A percentile compares a stretch with the other conserved stretches of the same genome.
These are phyloP conservation scores for Lucilia cuprina DNA, from an alignment of 1,140 invertebrate genomes.

Conservation along the genomic window DNA sequence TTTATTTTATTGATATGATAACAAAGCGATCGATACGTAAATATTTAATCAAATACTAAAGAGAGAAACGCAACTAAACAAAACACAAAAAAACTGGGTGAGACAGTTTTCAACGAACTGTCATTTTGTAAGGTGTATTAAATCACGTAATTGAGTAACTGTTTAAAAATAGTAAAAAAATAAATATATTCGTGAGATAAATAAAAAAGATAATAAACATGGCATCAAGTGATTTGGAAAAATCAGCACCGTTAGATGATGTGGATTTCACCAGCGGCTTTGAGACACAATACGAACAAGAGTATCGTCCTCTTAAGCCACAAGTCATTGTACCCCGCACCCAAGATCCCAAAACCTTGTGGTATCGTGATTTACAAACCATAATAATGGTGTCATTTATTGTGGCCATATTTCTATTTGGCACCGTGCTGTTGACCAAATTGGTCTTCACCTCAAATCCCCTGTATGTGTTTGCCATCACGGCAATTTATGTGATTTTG, in stretches of 20 bases:
- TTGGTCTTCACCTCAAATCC: conserved; percentile 49
- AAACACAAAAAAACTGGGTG: not conserved
- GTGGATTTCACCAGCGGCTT: conserved; percentile 57
- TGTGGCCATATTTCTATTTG: conserved; percentile 45
- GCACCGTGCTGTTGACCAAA: conserved; percentile 47
- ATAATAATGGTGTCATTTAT: conserved; percentile 49
- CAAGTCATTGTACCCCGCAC: conserved; percentile 46
- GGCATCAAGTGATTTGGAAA: conserved; percentile 17
- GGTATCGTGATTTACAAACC: conserved; percentile 50
- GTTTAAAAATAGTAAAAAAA: not conserved
- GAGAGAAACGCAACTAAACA: not conserved
- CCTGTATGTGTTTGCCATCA: conserved; percentile 46
- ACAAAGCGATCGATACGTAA: not conserved
- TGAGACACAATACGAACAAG: conserved; percentile 55
- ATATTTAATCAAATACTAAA: not conserved
- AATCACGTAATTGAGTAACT: not conserved
- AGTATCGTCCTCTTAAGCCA: conserved; percentile 51
- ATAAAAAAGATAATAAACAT: conserved; percentile 8
- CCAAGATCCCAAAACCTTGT: conserved; percentile 48
- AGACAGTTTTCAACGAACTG: not conserved
- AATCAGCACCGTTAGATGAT: conserved; percentile 43
- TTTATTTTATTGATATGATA: not conserved
- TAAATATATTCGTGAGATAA: not conserved
- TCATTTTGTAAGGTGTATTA: not conserved
- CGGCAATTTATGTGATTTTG: conserved; percentile 46